Conservation (phyloP, 2,113 vertebrate species). For the Erythrocebus patas region DNA sequence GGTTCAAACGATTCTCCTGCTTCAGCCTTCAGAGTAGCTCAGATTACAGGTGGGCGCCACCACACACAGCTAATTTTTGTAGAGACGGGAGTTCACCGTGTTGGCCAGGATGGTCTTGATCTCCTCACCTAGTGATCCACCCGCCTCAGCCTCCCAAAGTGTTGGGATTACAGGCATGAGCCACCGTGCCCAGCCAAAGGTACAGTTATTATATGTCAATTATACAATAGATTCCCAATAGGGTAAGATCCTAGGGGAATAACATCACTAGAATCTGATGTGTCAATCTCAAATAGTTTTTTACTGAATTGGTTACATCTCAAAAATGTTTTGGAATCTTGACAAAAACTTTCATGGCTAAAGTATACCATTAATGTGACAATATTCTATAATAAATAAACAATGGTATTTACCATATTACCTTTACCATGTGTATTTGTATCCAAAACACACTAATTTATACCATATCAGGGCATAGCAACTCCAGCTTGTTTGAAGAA, state of each 20-base stretch:
- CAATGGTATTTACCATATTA: neutral
- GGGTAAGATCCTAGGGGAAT: neutral
- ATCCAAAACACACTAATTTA: neutral
- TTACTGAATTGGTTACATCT: neutral
- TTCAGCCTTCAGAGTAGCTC: no score
- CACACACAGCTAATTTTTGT: no score
- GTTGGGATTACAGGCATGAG: no score
- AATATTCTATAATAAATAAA: neutral
- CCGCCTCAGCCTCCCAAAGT: no score
- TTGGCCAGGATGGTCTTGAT: no score
- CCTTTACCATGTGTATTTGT: neutral
- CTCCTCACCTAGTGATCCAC: no score
- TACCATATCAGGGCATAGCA: neutral
- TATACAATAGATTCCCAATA: neutral
- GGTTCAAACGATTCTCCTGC: no score
- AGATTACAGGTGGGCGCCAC: no score
- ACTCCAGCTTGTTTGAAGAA: constrained; percentile 7
- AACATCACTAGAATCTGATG: neutral
- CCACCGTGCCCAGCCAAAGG: accelerated
- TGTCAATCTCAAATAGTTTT: neutral
- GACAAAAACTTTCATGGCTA: neutral
- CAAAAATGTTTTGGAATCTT: neutral
- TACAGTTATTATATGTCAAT: no score
- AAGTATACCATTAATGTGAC: neutral
- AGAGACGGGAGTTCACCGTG: no score